Conservation (phyloP, 2,888 invertebrate species). For the Cataglyphis livida region DNA sequence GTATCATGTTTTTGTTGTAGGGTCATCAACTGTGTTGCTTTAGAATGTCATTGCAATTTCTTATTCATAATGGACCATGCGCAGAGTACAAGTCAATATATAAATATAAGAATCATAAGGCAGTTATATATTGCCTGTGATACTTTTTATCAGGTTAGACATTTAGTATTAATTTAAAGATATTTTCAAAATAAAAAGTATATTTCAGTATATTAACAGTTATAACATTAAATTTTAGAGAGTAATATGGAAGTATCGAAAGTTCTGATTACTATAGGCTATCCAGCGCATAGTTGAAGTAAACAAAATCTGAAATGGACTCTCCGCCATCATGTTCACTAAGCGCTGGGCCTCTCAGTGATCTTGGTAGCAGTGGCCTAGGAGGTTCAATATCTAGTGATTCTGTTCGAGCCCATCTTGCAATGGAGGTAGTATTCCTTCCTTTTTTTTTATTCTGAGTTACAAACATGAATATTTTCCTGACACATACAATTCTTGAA, state of each 20-base stretch:
- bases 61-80: conserved; percentile 78
- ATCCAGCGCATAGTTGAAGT: conserved; percentile 61
- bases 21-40: conserved; percentile 14
- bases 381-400: conserved; percentile 92
- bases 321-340: conserved; percentile 92
- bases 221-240: conserved; percentile 65
- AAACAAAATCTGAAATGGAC: conserved; percentile 87
- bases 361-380: conserved; percentile 92
- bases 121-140: conserved; percentile 70
- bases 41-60: conserved; percentile 58
- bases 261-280: conserved; percentile 74
- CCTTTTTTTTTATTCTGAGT: not conserved
- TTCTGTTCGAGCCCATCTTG: conserved; percentile 90
- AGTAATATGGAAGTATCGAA: conserved; percentile 79
- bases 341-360: conserved; percentile 91
- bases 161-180: not conserved
- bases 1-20: conserved; percentile 23
- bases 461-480: conserved; percentile 43
- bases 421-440: conserved; percentile 88
- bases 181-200: not conserved
- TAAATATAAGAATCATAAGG: conserved; percentile 68
- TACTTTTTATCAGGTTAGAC: conserved; percentile 78
- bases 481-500: conserved; percentile 27
- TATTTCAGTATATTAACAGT: not conserved
- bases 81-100: conserved; percentile 72